Conservation (phyloP, 2,113 vertebrate genomes). For the Oreocharis arfaki region DNA sequence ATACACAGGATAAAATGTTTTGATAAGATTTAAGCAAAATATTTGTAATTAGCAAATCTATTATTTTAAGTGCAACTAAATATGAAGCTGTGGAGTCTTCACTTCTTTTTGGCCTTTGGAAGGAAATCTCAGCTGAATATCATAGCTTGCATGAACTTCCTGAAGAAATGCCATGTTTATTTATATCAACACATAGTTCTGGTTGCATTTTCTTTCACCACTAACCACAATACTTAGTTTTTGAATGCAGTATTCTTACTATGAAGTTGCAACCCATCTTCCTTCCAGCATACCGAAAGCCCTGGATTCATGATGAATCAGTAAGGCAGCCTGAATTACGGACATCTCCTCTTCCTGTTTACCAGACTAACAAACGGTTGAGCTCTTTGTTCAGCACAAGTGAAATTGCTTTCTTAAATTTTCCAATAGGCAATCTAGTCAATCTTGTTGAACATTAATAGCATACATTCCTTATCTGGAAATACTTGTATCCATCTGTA, state of each 20-base stretch:
- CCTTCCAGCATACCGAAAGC: not conserved
- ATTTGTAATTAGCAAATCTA: not conserved
- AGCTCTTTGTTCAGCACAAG: conserved; percentile 3
- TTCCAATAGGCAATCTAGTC: conserved; percentile 7
- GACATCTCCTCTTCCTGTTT: conserved; percentile 63
- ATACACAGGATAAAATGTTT: not conserved
- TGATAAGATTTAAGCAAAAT: not conserved
- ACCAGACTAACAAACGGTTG: conserved; percentile 52
- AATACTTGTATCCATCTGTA: not conserved
- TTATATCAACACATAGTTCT: not conserved
- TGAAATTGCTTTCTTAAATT: conserved; percentile 44
- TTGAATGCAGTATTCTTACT: not conserved
- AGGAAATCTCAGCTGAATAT: not conserved
- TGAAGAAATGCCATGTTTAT: not conserved
- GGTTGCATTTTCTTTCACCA: not conserved
- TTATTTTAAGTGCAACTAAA: not conserved
- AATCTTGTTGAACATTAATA: not conserved
- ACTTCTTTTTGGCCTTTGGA: not conserved
- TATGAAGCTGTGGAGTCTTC: not conserved
- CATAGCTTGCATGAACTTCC: not conserved
- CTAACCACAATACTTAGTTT: not conserved
- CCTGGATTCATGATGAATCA: conserved; percentile 11
- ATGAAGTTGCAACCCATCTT: not conserved
- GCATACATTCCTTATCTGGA: conserved; percentile 11
- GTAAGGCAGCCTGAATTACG: conserved; percentile 15